Percentiles rank a stretch among this genome's conserved stretches.
These are phyloP conservation scores for Eriosoma lanigerum DNA, from an alignment of 1,140 invertebrate species.

Conservation along the genomic window DNA sequence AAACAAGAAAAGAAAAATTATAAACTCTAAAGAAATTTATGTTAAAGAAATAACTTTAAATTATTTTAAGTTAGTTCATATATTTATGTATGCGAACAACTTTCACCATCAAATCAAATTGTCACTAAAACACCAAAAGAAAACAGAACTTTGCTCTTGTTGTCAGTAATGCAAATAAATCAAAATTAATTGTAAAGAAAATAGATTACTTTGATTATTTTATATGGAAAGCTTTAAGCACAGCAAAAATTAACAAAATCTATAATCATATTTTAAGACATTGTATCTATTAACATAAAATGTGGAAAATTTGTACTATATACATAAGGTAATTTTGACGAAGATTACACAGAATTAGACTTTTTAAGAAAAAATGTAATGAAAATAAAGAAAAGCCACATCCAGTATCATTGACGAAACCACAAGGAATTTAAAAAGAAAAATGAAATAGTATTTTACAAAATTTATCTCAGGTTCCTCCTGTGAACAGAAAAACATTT, in stretches of 20 bases:
- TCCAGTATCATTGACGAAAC: neutral
- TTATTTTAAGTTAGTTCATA: neutral
- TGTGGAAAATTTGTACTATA: neutral
- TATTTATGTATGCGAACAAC: neutral
- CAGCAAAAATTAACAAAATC: constrained; percentile 9
- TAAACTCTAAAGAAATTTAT: neutral
- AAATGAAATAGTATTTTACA: neutral
- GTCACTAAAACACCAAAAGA: neutral
- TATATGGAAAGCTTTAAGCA: neutral
- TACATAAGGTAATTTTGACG: neutral
- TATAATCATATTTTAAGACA: neutral
- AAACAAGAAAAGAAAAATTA: neutral
- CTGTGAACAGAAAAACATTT: neutral
- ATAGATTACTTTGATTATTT: neutral
- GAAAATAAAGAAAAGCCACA: neutral
- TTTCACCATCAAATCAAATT: constrained; percentile 1
- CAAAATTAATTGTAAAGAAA: neutral
- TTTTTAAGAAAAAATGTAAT: neutral
- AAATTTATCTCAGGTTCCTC: neutral
- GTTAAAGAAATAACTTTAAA: neutral
- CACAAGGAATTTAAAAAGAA: neutral
- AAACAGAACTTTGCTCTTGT: neutral
- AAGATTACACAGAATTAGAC: neutral
- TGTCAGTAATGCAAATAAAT: neutral
- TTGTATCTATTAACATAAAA: neutral